Evolutionary conservation across 2,797 vertebrate genomes (phyloP).

Genomic region (Avahi laniger): DNA sequence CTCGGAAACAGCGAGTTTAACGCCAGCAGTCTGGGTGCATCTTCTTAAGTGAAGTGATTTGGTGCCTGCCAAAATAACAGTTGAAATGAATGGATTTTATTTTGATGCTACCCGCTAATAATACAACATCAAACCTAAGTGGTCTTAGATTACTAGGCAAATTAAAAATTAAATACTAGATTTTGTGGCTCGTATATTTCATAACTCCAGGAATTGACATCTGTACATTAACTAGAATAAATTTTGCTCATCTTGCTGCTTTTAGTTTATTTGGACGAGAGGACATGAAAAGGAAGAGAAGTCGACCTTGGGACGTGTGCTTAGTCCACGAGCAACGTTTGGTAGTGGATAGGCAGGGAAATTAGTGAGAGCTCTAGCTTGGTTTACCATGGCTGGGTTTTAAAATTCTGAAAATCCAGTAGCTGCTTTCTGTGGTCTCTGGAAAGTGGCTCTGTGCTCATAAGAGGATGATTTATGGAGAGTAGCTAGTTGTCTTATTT

Average conservation of each 20-base stretch:
- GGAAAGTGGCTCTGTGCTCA: neutral
- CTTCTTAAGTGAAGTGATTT: neutral
- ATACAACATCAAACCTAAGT: slow-evolving; percentile 43
- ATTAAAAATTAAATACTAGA: neutral
- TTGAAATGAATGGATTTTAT: slow-evolving; percentile 38
- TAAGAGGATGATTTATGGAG: slow-evolving; percentile 35
- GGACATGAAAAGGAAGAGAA: neutral
- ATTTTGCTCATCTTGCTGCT: neutral
- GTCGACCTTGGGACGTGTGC: neutral
- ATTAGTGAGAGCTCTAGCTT: neutral
- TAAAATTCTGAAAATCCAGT: neutral
- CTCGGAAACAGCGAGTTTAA: neutral
- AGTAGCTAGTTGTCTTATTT: neutral
- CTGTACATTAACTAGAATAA: neutral
- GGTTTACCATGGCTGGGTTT: neutral
- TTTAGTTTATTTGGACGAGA: neutral
- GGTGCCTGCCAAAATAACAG: neutral
- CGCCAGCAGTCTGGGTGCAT: neutral
- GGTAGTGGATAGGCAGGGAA: neutral
- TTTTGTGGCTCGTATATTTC: slow-evolving; percentile 27
- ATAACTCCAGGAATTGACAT: slow-evolving; percentile 19
- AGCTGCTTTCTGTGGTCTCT: neutral
- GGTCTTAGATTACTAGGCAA: slow-evolving; percentile 40
- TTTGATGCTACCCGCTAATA: slow-evolving; percentile 40
- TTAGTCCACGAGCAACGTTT: neutral